A percentile compares a stretch with the other conserved stretches of the same genome.
phyloP scores from a whole-genome alignment of 1,140 invertebrate genomes.

The Ephestia elutella region DNA sequence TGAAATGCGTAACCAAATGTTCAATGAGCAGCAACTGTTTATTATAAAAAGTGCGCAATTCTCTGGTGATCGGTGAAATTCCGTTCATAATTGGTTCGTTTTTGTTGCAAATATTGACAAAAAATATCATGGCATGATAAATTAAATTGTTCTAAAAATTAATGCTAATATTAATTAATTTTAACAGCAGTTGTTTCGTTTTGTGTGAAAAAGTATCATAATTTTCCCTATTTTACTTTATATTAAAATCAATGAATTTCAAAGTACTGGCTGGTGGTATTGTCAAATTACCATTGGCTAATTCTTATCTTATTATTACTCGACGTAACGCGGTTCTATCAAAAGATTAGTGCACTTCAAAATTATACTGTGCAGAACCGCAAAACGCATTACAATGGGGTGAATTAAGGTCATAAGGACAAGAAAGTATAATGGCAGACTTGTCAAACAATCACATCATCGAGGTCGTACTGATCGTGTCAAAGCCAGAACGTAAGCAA shows the following conservation, averaged over 20 bases:
- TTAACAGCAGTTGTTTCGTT: background rate
- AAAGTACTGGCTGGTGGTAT: too few relatives aligned
- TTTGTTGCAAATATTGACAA: background rate
- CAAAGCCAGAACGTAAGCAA: constrained; percentile 6
- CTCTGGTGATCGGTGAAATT: background rate
- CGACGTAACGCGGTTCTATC: too few relatives aligned
- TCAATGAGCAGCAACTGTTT: background rate
- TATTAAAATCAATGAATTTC: too few relatives aligned
- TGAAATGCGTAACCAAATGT: background rate
- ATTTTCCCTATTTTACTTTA: background rate
- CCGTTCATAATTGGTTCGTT: background rate
- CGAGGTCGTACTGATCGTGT: constrained; percentile 5
- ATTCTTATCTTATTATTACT: too few relatives aligned
- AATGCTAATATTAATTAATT: too few relatives aligned
- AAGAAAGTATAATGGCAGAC: constrained; percentile 1
- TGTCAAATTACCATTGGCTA: too few relatives aligned
- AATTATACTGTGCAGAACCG: background rate
- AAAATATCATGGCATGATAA: background rate
- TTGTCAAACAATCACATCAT: constrained; percentile 6
- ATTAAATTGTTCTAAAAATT: background rate
- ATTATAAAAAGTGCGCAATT: background rate
- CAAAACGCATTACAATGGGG: background rate
- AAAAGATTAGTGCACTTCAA: too few relatives aligned
- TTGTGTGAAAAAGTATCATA: background rate
- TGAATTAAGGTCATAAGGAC: constrained; percentile 1